phyloP scores from a whole-genome alignment of 2,888 invertebrate genomes.

The Amiota communis region DNA sequence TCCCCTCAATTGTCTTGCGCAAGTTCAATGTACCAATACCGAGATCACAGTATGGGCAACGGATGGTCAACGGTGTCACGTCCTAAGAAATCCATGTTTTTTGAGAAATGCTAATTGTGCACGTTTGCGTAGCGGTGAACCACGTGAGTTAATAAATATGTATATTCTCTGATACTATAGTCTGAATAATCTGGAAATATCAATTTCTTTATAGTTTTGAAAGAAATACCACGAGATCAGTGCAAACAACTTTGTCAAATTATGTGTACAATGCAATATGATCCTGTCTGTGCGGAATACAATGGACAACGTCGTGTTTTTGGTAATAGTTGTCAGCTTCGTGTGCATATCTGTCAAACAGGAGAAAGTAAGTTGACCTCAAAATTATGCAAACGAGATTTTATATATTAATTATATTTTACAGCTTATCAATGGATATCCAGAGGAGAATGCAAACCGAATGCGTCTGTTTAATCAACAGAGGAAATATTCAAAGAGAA shows the following conservation, averaged over 20 bases:
- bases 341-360: slow-evolving; percentile 45
- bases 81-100: slow-evolving; percentile 7
- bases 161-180: background rate
- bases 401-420: background rate
- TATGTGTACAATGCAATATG: slow-evolving; percentile 18
- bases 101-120: slow-evolving; percentile 4
- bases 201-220: slow-evolving; percentile 21
- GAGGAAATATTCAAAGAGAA: too few species aligned
- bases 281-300: slow-evolving; percentile 40
- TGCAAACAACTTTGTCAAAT: slow-evolving; percentile 36
- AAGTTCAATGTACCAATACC: background rate
- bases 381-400: background rate
- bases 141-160: slow-evolving; percentile 28
- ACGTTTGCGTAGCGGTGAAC: slow-evolving; percentile 20
- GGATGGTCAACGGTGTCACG: background rate
- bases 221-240: slow-evolving; percentile 19
- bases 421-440: background rate
- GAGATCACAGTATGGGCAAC: slow-evolving; percentile 21
- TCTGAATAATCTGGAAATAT: background rate
- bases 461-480: background rate
- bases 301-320: slow-evolving; percentile 34
- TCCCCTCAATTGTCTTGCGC: background rate
- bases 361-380: slow-evolving; percentile 51
- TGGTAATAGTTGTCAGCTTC: slow-evolving; percentile 46
- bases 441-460: background rate